Conservation (phyloP, 2,888 invertebrate species). For the Tetragnatha montana region DNA sequence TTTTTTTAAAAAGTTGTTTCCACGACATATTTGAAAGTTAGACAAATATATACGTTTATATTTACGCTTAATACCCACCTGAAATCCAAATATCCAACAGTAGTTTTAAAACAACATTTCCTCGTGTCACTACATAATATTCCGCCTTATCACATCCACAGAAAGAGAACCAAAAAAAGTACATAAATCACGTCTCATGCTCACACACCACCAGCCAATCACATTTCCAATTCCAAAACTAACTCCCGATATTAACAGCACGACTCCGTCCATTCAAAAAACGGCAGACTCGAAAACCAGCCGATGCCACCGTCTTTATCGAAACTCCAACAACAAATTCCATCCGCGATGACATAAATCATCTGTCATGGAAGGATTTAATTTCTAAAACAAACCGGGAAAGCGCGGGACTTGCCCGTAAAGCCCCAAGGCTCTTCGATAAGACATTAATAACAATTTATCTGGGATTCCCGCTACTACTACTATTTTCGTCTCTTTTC, state of each 20-base stretch:
- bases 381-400: constrained; percentile 48
- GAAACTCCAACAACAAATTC: constrained; percentile 25
- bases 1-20: too few species aligned
- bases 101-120: background rate
- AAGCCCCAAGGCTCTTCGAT: constrained; percentile 3
- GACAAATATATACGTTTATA: too few species aligned
- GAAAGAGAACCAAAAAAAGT: background rate
- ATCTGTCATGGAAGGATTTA: constrained; percentile 39
- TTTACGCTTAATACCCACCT: too few species aligned
- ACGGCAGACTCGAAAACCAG: background rate
- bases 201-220: background rate
- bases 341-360: constrained; percentile 38
- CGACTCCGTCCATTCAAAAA: background rate
- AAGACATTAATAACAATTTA: constrained; percentile 61
- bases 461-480: constrained; percentile 35
- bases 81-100: too few species aligned
- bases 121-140: background rate
- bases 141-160: background rate
- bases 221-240: background rate
- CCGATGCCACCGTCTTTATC: constrained; percentile 6
- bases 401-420: constrained; percentile 9
- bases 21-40: too few species aligned
- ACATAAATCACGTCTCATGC: background rate
- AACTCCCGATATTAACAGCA: background rate
- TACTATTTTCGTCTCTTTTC: constrained; percentile 21